phyloP scores from a whole-genome alignment of 2,888 invertebrate species.

The Noctua fimbriata region DNA sequence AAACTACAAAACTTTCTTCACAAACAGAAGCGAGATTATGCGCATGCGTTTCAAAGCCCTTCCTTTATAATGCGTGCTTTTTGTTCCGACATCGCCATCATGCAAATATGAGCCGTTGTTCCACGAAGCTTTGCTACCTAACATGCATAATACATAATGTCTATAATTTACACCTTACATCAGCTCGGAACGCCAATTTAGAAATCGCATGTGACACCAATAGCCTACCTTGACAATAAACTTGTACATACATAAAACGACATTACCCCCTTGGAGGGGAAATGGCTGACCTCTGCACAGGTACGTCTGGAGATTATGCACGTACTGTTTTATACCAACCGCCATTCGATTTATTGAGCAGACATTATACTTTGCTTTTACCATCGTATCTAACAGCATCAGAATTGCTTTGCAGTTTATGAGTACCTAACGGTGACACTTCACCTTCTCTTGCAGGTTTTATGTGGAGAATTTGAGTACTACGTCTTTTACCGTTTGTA shows the following conservation, averaged over 20 bases:
- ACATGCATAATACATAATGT: slow-evolving; percentile 64
- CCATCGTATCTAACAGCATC: slow-evolving; percentile 58
- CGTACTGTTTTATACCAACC: slow-evolving; percentile 41
- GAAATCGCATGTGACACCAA: slow-evolving; percentile 69
- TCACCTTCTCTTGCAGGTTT: slow-evolving; percentile 53
- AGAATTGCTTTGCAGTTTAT: slow-evolving; percentile 59
- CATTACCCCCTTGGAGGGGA: slow-evolving; percentile 37
- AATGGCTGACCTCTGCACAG: slow-evolving; percentile 50
- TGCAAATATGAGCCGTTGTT: slow-evolving; percentile 48
- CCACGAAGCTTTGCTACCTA: slow-evolving; percentile 53
- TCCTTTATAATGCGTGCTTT: slow-evolving; percentile 36
- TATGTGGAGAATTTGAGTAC: slow-evolving; percentile 29
- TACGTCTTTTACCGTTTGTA: slow-evolving; percentile 41
- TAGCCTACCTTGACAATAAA: slow-evolving; percentile 62
- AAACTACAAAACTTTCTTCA: slow-evolving; percentile 50
- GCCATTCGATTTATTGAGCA: slow-evolving; percentile 58
- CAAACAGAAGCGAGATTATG: slow-evolving; percentile 30
- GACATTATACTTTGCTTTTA: slow-evolving; percentile 57
- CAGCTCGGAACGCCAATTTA: slow-evolving; percentile 67
- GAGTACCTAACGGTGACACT: slow-evolving; percentile 60
- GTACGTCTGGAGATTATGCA: slow-evolving; percentile 45
- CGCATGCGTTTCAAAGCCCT: slow-evolving; percentile 41
- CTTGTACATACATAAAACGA: slow-evolving; percentile 43
- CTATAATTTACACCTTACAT: slow-evolving; percentile 66
- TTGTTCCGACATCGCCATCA: slow-evolving; percentile 46